A percentile compares a stretch with the other conserved stretches of the same genome.
phyloP scores from a whole-genome alignment of 2,888 invertebrate species.

The Saturnia japonica region DNA sequence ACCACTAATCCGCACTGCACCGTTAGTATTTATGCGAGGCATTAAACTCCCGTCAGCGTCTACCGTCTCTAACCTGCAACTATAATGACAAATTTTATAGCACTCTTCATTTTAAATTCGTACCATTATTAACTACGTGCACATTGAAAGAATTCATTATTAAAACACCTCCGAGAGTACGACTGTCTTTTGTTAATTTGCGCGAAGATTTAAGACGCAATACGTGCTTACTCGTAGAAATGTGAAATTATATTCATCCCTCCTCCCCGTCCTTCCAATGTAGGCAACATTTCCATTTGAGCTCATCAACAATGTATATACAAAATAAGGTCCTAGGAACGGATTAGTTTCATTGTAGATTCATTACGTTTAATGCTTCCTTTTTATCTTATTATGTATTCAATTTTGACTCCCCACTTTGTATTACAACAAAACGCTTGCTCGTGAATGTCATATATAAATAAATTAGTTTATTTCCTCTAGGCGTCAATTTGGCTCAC shows the following conservation, averaged over 20 bases:
- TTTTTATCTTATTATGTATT: constrained; percentile 38
- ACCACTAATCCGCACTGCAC: constrained; percentile 47
- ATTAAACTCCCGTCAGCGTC: constrained; percentile 41
- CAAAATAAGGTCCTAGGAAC: constrained; percentile 27
- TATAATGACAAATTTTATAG: constrained; percentile 67
- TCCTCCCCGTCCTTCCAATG: constrained; percentile 22
- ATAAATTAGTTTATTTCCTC: constrained; percentile 82
- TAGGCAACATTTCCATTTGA: constrained; percentile 27
- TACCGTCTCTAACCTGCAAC: constrained; percentile 31
- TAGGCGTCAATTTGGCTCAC: constrained; percentile 78
- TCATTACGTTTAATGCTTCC: constrained; percentile 32
- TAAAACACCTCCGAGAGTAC: constrained; percentile 70
- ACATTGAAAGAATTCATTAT: constrained; percentile 72
- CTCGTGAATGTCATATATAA: constrained; percentile 71
- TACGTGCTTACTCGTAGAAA: constrained; percentile 64
- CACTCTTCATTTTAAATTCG: constrained; percentile 64
- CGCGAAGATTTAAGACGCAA: constrained; percentile 70
- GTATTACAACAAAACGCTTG: constrained; percentile 58
- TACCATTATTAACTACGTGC: constrained; percentile 69
- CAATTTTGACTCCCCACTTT: constrained; percentile 48
- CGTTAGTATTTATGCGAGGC: constrained; percentile 47
- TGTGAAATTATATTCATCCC: constrained; percentile 33
- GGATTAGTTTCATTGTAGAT: constrained; percentile 28
- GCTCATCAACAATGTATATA: constrained; percentile 21
- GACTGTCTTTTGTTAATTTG: constrained; percentile 67